Evolutionary conservation across 2,797 vertebrate species (phyloP).

Genomic region (Karalla daura): DNA sequence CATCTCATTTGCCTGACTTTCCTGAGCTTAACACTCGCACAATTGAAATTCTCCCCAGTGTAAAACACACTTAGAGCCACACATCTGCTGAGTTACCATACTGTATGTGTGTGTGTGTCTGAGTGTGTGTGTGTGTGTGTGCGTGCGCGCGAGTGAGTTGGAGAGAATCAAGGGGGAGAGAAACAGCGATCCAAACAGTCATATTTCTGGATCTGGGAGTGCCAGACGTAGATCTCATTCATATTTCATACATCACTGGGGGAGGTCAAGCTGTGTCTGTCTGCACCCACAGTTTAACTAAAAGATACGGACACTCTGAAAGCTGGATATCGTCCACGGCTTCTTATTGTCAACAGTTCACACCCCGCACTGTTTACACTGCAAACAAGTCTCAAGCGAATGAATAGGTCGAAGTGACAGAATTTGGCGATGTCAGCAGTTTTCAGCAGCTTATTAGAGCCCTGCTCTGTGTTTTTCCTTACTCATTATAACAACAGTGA

Average conservation of each 20-base stretch:
- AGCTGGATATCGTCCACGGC: not conserved
- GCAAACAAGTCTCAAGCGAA: not conserved
- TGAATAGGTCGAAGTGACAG: not conserved
- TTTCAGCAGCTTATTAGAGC: not conserved
- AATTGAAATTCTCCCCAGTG: slow-evolving; percentile 35
- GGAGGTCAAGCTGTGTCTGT: slow-evolving; percentile 14
- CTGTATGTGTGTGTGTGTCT: slow-evolving; percentile 2
- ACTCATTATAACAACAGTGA: not conserved
- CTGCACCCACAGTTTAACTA: slow-evolving; percentile 1
- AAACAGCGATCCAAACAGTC: slow-evolving; percentile 35
- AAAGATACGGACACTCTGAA: not conserved
- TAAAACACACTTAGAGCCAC: slow-evolving; percentile 15
- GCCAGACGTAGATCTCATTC: slow-evolving; percentile 64
- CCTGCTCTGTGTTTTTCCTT: not conserved
- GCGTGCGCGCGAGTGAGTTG: not conserved
- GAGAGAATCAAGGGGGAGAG: not conserved
- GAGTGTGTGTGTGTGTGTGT: not conserved
- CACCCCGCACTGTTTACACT: not conserved
- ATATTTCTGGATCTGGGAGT: slow-evolving; percentile 30
- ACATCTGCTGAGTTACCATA: slow-evolving; percentile 8
- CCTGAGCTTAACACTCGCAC: slow-evolving; percentile 20
- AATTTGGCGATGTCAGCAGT: not conserved
- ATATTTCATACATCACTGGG: slow-evolving; percentile 61
- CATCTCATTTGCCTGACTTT: slow-evolving; percentile 10
- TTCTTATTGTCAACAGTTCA: not conserved